Conservation (phyloP, 2,113 vertebrate species). For the Chaetura pelagica region DNA sequence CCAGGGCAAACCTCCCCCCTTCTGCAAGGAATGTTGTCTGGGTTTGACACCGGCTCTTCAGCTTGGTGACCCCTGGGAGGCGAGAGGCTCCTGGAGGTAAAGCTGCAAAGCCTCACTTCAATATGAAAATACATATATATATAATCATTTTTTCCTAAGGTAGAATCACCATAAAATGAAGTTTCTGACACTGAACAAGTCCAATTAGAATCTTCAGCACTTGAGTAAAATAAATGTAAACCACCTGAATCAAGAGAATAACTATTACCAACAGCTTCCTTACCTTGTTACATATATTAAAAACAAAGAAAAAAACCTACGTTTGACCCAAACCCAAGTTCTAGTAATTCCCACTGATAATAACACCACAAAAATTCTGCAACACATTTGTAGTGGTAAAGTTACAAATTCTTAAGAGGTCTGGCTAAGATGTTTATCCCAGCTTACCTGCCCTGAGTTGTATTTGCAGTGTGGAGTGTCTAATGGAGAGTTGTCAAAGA, state of each 20-base stretch:
- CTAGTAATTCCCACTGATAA: neutral
- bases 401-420: neutral
- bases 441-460: neutral
- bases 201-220: too few relatives aligned
- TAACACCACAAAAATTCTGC: neutral
- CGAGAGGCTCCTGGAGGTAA: neutral
- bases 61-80: neutral
- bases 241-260: neutral
- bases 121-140: neutral
- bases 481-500: neutral
- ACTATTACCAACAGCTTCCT: neutral
- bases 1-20: neutral
- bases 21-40: neutral
- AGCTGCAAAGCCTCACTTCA: neutral
- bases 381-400: neutral
- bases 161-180: neutral
- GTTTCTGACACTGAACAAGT: neutral
- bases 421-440: neutral
- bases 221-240: neutral
- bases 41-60: neutral
- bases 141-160: accelerated
- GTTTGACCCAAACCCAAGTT: neutral
- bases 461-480: neutral
- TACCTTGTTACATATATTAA: neutral
- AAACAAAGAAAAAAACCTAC: neutral